Evolutionary conservation across 2,888 invertebrate genomes (phyloP).

Genomic region (Agrilus biguttatus): DNA sequence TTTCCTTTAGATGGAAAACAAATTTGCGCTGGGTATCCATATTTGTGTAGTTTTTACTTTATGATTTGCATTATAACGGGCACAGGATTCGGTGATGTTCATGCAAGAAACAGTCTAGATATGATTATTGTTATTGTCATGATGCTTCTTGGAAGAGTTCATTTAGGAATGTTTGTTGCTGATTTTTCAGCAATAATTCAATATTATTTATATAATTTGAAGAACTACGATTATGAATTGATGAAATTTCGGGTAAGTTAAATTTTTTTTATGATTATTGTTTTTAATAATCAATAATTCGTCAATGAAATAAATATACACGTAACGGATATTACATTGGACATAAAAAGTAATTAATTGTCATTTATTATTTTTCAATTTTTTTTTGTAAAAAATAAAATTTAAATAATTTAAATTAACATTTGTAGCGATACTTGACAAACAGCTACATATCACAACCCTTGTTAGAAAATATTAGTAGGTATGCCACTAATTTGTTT

Average conservation of each 20-base stretch:
- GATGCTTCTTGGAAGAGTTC: slow-evolving; percentile 9
- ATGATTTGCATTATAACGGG: slow-evolving; percentile 8
- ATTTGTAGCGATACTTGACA: slow-evolving; percentile 10
- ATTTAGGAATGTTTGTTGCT: slow-evolving; percentile 11
- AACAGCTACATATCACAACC: slow-evolving; percentile 12
- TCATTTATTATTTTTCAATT: too few relatives aligned
- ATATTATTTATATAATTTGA: slow-evolving; percentile 10
- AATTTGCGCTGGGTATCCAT: slow-evolving; percentile 1
- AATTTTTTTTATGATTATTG: too few relatives aligned
- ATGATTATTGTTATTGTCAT: slow-evolving; percentile 7
- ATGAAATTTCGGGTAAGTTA: slow-evolving; percentile 8
- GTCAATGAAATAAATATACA: too few relatives aligned
- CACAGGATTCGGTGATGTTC: slow-evolving; percentile 10
- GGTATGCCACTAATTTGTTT: slow-evolving; percentile 15
- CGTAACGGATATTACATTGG: too few relatives aligned
- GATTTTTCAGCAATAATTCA: slow-evolving; percentile 13
- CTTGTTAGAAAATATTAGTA: slow-evolving; percentile 9
- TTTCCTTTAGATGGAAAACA: not conserved
- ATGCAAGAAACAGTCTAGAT: slow-evolving; percentile 8
- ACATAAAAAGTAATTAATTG: too few relatives aligned
- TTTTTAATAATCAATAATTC: too few relatives aligned
- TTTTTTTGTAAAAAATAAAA: too few relatives aligned
- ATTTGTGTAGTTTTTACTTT: slow-evolving; percentile 10
- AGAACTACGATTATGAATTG: slow-evolving; percentile 10
- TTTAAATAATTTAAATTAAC: too few relatives aligned